Evolutionary conservation across 2,888 invertebrate species (phyloP).

Genomic region (Ectropis crepuscularia): DNA sequence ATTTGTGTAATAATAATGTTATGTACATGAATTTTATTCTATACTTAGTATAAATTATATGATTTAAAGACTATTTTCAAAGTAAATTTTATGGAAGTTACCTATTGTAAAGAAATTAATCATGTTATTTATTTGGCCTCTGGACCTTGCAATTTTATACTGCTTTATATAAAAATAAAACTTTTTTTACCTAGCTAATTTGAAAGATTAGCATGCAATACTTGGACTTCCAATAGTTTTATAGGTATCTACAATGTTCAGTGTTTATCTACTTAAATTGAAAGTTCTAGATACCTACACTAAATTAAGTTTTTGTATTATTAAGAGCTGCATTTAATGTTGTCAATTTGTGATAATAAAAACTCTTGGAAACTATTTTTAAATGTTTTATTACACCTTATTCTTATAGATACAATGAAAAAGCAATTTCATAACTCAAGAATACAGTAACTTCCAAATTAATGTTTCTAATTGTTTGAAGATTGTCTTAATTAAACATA

Average conservation of each 20-base stretch:
- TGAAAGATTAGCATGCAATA: slow-evolving; percentile 14
- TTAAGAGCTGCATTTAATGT: slow-evolving; percentile 82
- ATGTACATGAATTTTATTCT: slow-evolving; percentile 27
- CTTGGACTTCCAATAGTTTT: slow-evolving; percentile 25
- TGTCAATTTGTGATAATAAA: slow-evolving; percentile 83
- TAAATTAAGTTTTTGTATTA: slow-evolving; percentile 69
- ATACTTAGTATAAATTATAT: slow-evolving; percentile 34
- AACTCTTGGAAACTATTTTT: slow-evolving; percentile 40
- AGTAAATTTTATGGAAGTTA: slow-evolving; percentile 23
- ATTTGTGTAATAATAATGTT: slow-evolving; percentile 24
- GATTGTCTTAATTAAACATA: too few species aligned
- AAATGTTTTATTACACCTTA: slow-evolving; percentile 24
- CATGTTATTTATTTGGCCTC: slow-evolving; percentile 15
- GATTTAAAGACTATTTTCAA: slow-evolving; percentile 37
- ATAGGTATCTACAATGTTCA: slow-evolving; percentile 7
- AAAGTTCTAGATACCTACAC: slow-evolving; percentile 48
- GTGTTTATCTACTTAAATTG: slow-evolving; percentile 1
- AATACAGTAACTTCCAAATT: neutral
- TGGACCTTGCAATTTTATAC: slow-evolving; percentile 17
- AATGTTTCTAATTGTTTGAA: neutral
- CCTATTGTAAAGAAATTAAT: slow-evolving; percentile 16
- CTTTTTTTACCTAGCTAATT: slow-evolving; percentile 7
- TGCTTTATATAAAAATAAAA: slow-evolving; percentile 8
- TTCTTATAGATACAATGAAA: slow-evolving; percentile 1
- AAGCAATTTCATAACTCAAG: neutral